Evolutionary conservation across 2,797 vertebrate species (phyloP).

Genomic region (Meda fulgida): DNA sequence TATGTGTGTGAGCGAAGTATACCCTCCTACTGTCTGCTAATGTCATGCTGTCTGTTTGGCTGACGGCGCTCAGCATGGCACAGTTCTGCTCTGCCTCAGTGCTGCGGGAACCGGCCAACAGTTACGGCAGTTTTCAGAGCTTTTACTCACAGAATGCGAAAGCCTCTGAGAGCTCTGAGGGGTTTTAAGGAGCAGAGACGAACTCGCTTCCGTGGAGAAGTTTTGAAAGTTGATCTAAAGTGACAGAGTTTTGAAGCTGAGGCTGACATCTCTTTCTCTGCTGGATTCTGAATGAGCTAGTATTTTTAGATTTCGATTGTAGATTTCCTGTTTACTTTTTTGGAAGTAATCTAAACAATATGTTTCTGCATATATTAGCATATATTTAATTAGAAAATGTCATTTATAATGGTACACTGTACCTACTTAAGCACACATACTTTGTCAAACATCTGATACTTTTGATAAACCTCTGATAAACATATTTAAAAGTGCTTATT

Average conservation of each 20-base stretch:
- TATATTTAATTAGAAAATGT: too few relatives aligned
- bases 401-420: too few relatives aligned
- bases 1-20: conserved; percentile 24
- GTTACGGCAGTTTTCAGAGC: conserved; percentile 21
- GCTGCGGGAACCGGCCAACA: conserved; percentile 29
- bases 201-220: conserved; percentile 23
- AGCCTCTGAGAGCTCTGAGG: conserved; percentile 40
- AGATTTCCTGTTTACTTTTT: conserved; percentile 5
- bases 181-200: conserved; percentile 45
- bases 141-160: conserved; percentile 35
- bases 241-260: conserved; percentile 22
- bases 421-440: too few relatives aligned
- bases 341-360: not conserved
- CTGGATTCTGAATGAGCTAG: conserved; percentile 28
- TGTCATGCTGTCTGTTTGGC: conserved; percentile 38
- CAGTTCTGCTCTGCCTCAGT: conserved; percentile 9
- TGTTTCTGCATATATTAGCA: not conserved
- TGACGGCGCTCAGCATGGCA: conserved; percentile 18
- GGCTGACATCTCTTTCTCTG: conserved; percentile 20
- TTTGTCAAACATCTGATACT: not conserved
- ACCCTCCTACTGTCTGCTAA: conserved; percentile 48
- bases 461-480: not conserved
- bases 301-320: conserved; percentile 27
- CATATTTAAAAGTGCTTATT: not conserved
- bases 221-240: conserved; percentile 56